These are phyloP conservation scores for Baryphthengus martii DNA, from an alignment of 2,113 vertebrate species.

Conservation along the genomic window DNA sequence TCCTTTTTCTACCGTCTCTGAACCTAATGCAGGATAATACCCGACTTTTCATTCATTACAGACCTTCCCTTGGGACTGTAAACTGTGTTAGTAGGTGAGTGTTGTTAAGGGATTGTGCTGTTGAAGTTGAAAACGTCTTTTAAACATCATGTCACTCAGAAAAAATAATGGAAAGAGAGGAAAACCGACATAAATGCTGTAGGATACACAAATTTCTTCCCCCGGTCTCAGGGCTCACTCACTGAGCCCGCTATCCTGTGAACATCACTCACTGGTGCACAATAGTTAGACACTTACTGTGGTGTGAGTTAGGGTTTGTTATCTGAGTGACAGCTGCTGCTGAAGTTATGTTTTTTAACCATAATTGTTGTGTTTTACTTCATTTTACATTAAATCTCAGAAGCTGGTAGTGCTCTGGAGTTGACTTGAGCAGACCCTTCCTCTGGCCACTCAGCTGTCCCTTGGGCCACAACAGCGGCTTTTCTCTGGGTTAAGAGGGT, in stretches of 20 bases:
- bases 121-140: not conserved
- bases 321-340: not conserved
- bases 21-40: not conserved
- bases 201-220: not conserved
- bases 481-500: not conserved
- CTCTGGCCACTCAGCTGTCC: rapidly evolving
- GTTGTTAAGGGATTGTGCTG: not conserved
- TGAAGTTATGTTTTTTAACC: not conserved
- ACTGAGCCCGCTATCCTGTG: not conserved
- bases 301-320: not conserved
- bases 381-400: not conserved
- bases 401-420: not conserved
- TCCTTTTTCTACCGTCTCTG: not conserved
- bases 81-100: slow-evolving; percentile 32
- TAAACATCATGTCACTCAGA: not conserved
- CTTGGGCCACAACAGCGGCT: not conserved
- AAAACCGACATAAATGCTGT: not conserved
- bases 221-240: not conserved
- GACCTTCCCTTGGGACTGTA: not conserved
- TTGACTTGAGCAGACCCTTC: not conserved
- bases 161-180: not conserved
- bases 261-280: no score
- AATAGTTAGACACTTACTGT: not conserved
- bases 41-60: not conserved
- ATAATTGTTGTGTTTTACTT: not conserved